Evolutionary conservation across 92 coral and sea anemone species (phyloP), one percentile per base, ranked within the genome.

Genomic region (Palythoa caribaeorum): DNA sequence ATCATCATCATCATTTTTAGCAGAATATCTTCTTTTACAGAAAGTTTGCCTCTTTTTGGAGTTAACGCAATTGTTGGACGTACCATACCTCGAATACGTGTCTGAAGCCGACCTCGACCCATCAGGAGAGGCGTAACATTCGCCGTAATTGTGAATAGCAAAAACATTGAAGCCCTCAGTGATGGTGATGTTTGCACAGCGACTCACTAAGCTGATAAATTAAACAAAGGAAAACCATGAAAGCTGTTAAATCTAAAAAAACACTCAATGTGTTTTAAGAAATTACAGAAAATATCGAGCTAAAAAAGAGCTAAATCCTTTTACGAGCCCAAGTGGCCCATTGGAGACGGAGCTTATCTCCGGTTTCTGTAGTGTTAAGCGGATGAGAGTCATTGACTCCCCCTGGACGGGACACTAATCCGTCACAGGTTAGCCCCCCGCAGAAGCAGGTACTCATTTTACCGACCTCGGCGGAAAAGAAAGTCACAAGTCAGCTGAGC

Each of bases 121-220:
- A 19, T 40, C 40, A 28, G 71, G 53, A 6, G 73, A 80, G 9
- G 85, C 85, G 89, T 92, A 93, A 39, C 94, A 93, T 68, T 91
- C 92, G 12, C 89, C 94, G 44, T 72, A 93, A 47, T 47, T 80
- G n/a, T 90, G 94, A 9, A 93, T 55, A 19, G 89, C 96, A 63
- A 93, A 91, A 8, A 53, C 55, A 16, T 60, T 54, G 78, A 72
- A 93, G 13, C 92, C 93, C 73, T 83, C 74, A 2, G 47, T 38
- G 38, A 70, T 20, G 16, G 92, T 93, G 28, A 60, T 28, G 9
- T 55, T 57, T n/a, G 92, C 94, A 55, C 96, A 93, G 19, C 91
- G 73, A 48, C 93, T 91, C 11, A 91, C 63, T 21, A 93, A 87
- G 2, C 96, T 93, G 54, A 65, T 36, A 86, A 74, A 47, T 5